Conservation (phyloP, 2,888 invertebrate species). For the Watsonalla cultraria region DNA sequence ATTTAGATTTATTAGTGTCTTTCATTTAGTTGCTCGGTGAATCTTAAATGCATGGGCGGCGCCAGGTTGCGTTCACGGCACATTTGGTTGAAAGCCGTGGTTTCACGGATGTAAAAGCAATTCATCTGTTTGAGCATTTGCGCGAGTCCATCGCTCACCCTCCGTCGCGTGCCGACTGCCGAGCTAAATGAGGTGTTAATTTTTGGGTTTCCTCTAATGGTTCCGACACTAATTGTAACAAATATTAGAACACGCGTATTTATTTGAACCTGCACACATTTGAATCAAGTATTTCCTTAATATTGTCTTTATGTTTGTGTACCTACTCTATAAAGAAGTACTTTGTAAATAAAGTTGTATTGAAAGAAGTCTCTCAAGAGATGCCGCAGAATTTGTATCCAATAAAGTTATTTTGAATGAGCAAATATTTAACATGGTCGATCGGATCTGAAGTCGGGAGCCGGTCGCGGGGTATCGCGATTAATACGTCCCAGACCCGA, state of each 20-base stretch:
- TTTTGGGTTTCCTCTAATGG: slow-evolving; percentile 35
- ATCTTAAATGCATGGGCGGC: slow-evolving; percentile 34
- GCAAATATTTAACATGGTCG: slow-evolving; percentile 37
- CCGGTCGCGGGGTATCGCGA: slow-evolving; percentile 58
- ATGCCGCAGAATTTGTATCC: slow-evolving; percentile 15
- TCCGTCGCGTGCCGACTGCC: slow-evolving; percentile 55
- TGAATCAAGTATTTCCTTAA: neutral
- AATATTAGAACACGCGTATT: neutral
- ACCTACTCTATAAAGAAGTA: neutral
- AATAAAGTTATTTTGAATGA: slow-evolving; percentile 27
- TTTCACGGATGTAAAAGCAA: slow-evolving; percentile 45
- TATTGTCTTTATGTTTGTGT: neutral
- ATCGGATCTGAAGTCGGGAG: slow-evolving; percentile 48
- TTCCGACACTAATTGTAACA: slow-evolving; percentile 35
- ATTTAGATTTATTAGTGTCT: slow-evolving; percentile 31
- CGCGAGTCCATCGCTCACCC: slow-evolving; percentile 47
- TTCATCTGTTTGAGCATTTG: slow-evolving; percentile 41
- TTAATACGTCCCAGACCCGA: slow-evolving; percentile 56
- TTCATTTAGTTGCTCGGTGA: slow-evolving; percentile 15
- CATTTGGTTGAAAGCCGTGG: slow-evolving; percentile 43
- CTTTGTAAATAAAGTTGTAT: neutral
- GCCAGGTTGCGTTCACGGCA: slow-evolving; percentile 48
- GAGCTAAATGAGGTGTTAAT: slow-evolving; percentile 51
- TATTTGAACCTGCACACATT: neutral
- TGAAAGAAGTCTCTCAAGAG: slow-evolving; percentile 7